Evolutionary conservation across 2,888 invertebrate genomes (phyloP).

Genomic region (Melolontha melolontha): DNA sequence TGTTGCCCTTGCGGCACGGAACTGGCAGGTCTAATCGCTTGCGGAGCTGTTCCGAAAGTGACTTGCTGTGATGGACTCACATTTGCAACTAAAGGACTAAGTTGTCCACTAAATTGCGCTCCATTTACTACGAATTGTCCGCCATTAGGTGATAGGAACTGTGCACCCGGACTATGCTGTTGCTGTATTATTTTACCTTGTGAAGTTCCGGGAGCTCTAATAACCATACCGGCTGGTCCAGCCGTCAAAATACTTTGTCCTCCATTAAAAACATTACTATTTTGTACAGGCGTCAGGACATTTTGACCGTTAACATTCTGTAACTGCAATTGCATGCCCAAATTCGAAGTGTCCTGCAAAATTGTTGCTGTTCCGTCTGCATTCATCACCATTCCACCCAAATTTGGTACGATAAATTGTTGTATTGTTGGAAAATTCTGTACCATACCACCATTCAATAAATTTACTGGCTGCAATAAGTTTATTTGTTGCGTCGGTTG

Average conservation of each 20-base stretch:
- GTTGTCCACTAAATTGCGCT: slow-evolving; percentile 78
- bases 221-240: slow-evolving; percentile 80
- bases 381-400: slow-evolving; percentile 86
- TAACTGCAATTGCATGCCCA: slow-evolving; percentile 81
- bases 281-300: slow-evolving; percentile 80
- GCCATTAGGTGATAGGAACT: slow-evolving; percentile 79
- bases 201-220: slow-evolving; percentile 77
- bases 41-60: slow-evolving; percentile 71
- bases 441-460: slow-evolving; percentile 79
- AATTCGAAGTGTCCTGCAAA: slow-evolving; percentile 75
- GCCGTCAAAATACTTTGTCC: slow-evolving; percentile 75
- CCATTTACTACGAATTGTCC: slow-evolving; percentile 83
- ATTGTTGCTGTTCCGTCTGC: slow-evolving; percentile 79
- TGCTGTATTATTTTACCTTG: slow-evolving; percentile 79
- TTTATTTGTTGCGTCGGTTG: slow-evolving; percentile 74
- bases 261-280: slow-evolving; percentile 74
- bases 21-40: slow-evolving; percentile 64
- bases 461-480: slow-evolving; percentile 83
- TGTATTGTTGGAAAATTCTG: slow-evolving; percentile 84
- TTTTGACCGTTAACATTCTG: slow-evolving; percentile 86
- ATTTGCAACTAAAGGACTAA: slow-evolving; percentile 83
- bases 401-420: slow-evolving; percentile 85
- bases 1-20: slow-evolving; percentile 70
- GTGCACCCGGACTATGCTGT: slow-evolving; percentile 75
- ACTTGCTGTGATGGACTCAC: slow-evolving; percentile 79